A percentile compares a stretch with the other conserved stretches of the same genome.
These are phyloP conservation scores for Yponomeuta malinellus DNA, from an alignment of 2,888 invertebrate species.

Conservation along the genomic window DNA sequence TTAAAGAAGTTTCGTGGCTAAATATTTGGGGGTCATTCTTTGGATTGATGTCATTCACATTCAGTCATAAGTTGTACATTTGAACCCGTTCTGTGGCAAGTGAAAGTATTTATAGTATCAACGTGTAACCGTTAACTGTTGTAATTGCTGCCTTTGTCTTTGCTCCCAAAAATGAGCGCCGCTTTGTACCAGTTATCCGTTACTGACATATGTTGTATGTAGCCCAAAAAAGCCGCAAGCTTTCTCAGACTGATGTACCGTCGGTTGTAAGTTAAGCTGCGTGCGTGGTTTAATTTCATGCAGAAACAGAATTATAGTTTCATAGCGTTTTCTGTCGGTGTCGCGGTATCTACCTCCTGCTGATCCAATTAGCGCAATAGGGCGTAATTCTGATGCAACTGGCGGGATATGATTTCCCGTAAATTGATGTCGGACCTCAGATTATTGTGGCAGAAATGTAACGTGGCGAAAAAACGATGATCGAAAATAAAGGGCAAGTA, in stretches of 20 bases:
- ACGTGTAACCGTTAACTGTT: constrained; percentile 35
- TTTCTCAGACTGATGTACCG: neutral
- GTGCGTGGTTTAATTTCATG: neutral
- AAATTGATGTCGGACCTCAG: constrained; percentile 45
- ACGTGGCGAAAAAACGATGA: constrained; percentile 39
- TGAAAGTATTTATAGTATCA: neutral
- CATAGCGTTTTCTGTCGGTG: neutral
- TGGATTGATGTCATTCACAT: neutral
- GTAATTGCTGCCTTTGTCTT: constrained; percentile 67
- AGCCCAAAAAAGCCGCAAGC: neutral
- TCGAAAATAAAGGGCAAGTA: constrained; percentile 49
- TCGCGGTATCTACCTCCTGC: neutral
- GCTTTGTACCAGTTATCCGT: constrained; percentile 49
- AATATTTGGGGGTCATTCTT: neutral
- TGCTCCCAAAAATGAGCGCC: constrained; percentile 58
- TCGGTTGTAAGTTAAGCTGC: neutral
- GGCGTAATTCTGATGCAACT: constrained; percentile 34
- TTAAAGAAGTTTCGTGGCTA: neutral
- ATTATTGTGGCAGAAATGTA: constrained; percentile 44
- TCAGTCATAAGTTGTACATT: neutral
- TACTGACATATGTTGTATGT: constrained; percentile 33
- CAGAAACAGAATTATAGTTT: neutral
- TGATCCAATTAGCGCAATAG: constrained; percentile 15
- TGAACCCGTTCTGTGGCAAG: neutral
- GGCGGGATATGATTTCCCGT: constrained; percentile 41